phyloP scores from a whole-genome alignment of 2,888 invertebrate species.

The Lycocerus yunnanus region DNA sequence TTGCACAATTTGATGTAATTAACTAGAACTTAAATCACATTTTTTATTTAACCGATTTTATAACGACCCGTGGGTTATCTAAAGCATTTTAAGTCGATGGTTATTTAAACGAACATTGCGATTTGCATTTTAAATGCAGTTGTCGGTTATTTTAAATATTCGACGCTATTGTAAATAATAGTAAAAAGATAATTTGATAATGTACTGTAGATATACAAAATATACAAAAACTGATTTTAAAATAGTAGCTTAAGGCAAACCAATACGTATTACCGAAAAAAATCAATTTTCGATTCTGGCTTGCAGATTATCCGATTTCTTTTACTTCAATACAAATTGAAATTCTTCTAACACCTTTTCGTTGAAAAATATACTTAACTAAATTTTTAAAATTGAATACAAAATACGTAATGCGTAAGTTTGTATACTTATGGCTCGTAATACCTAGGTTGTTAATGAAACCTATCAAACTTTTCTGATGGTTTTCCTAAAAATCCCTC shows the following conservation, averaged over 20 bases:
- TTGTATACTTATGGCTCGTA: neutral
- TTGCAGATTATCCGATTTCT: constrained; percentile 6
- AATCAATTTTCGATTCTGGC: constrained; percentile 8
- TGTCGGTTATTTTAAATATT: neutral
- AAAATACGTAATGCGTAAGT: neutral
- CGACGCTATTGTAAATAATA: neutral
- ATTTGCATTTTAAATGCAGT: neutral
- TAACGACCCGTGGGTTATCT: neutral
- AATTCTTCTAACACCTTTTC: constrained; percentile 7
- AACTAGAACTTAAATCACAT: neutral
- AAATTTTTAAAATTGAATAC: neutral
- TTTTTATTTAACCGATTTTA: neutral
- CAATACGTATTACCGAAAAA: constrained; percentile 2
- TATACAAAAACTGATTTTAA: constrained; percentile 1
- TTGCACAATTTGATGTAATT: neutral
- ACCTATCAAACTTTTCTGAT: no score
- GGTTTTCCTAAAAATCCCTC: no score
- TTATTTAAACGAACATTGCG: neutral
- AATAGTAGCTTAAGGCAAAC: neutral
- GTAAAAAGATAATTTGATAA: neutral
- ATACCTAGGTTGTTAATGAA: neutral
- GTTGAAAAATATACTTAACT: neutral
- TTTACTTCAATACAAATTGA: constrained; percentile 9
- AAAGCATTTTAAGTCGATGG: neutral
- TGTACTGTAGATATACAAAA: neutral